phyloP scores from a whole-genome alignment of 2,797 vertebrate genomes.

The Chelidonichthys spinosus region DNA sequence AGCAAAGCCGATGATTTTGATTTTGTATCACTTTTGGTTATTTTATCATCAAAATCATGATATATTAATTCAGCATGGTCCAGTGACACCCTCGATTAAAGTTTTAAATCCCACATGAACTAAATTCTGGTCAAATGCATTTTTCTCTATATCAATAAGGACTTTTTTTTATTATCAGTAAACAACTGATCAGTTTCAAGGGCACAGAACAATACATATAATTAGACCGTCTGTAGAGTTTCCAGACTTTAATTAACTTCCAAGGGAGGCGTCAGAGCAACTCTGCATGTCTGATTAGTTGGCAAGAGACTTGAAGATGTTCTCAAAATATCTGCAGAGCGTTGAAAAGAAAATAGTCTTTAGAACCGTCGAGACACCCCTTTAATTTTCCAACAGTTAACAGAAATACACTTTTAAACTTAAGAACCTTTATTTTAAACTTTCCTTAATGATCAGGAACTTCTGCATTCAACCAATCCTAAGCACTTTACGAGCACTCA shows the following conservation, averaged over 20 bases:
- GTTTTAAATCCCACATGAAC: neutral
- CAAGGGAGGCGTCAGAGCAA: neutral
- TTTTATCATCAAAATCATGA: neutral
- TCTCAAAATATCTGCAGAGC: conserved; percentile 5
- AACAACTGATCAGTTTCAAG: conserved; percentile 5
- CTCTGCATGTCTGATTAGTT: neutral
- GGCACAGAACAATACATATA: conserved; percentile 1
- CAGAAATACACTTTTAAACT: conserved; percentile 9
- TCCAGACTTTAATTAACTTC: conserved; percentile 30
- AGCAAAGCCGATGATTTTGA: neutral
- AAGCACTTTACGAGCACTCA: too few relatives aligned
- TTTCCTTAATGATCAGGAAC: too few relatives aligned
- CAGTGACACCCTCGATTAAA: too few relatives aligned
- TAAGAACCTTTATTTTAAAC: too few relatives aligned
- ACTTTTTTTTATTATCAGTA: neutral
- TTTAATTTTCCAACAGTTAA: conserved; percentile 23
- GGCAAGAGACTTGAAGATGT: neutral
- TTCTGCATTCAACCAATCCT: too few relatives aligned
- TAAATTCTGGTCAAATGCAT: neutral
- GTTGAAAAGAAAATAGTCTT: neutral
- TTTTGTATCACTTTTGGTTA: too few relatives aligned
- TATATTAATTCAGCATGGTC: neutral
- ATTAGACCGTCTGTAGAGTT: neutral
- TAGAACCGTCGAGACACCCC: neutral
- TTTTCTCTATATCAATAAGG: neutral